phyloP scores from a whole-genome alignment of 2,888 invertebrate genomes.

The Sarcophaga caerulescens region DNA sequence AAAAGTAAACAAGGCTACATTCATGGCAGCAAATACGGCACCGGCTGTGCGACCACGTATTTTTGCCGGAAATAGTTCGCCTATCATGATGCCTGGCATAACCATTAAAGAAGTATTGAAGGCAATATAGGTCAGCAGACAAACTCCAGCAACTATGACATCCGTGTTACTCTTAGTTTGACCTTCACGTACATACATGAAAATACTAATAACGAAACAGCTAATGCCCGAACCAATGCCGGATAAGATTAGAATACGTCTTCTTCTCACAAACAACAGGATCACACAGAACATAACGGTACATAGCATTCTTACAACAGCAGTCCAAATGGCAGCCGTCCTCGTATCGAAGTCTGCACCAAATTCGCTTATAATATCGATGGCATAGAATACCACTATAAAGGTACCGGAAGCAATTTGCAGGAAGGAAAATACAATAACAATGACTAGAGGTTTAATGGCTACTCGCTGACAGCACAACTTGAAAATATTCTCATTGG shows the following conservation, averaged over 20 bases:
- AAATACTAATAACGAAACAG: constrained; percentile 84
- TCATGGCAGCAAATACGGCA: constrained; percentile 87
- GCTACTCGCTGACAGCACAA: constrained; percentile 84
- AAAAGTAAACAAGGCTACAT: constrained; percentile 85
- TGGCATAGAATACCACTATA: constrained; percentile 89
- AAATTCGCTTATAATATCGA: constrained; percentile 85
- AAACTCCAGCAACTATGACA: constrained; percentile 75
- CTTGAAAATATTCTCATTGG: constrained; percentile 82
- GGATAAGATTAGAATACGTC: constrained; percentile 85
- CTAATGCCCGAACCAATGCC: constrained; percentile 86
- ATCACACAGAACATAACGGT: constrained; percentile 86
- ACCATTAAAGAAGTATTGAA: constrained; percentile 89
- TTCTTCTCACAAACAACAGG: constrained; percentile 85
- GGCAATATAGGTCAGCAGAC: constrained; percentile 87
- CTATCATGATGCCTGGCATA: constrained; percentile 88
- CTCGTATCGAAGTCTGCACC: constrained; percentile 82
- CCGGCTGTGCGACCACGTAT: constrained; percentile 89
- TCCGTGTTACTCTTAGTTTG: constrained; percentile 74
- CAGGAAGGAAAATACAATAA: constrained; percentile 87
- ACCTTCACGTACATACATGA: constrained; percentile 80
- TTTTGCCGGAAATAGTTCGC: constrained; percentile 88
- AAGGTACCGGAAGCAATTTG: constrained; percentile 90
- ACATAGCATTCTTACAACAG: constrained; percentile 85
- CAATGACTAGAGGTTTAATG: constrained; percentile 87
- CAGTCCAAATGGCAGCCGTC: constrained; percentile 87